A percentile compares a stretch with the other conserved stretches of the same genome.
Conservation (phyloP, 1,140 invertebrate genomes). For the Xylocopa sonorina region DNA sequence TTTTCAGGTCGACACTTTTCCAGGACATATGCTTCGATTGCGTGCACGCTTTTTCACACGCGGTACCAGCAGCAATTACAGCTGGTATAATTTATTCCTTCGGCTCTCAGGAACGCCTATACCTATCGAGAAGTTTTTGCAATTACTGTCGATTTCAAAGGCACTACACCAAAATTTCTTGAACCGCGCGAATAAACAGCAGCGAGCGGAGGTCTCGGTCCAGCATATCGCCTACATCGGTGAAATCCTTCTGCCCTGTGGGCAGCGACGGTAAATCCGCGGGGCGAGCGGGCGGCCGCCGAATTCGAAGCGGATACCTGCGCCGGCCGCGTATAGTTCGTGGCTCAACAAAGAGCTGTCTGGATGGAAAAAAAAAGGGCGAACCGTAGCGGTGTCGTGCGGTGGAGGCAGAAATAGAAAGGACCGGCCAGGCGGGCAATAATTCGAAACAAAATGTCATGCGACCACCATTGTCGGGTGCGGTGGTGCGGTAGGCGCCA, state of each 20-base stretch:
- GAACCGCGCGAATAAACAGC: neutral
- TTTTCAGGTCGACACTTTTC: conserved; percentile 55
- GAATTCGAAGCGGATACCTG: conserved; percentile 54
- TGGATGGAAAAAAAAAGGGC: conserved; percentile 39
- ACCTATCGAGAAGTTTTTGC: too few species aligned
- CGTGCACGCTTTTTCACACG: conserved; percentile 39
- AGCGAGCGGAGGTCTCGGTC: neutral
- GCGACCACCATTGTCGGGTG: conserved; percentile 77
- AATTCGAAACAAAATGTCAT: conserved; percentile 80
- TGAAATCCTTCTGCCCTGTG: conserved; percentile 38
- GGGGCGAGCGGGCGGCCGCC: conserved; percentile 46
- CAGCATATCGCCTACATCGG: conserved; percentile 31
- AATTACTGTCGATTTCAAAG: too few species aligned
- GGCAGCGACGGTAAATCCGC: conserved; percentile 53
- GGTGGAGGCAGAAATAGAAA: conserved; percentile 70
- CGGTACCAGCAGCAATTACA: neutral
- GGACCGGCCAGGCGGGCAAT: conserved; percentile 74
- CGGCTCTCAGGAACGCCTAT: neutral
- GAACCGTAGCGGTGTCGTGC: conserved; percentile 47
- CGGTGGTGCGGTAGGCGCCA: conserved; percentile 76
- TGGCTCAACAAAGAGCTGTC: conserved; percentile 59
- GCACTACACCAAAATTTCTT: too few species aligned
- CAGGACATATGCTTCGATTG: conserved; percentile 58
- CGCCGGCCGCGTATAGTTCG: neutral
- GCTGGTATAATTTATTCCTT: neutral